These are phyloP conservation scores for Limnothrissa miodon DNA, from an alignment of 2,113 vertebrate genomes.

Conservation along the genomic window DNA sequence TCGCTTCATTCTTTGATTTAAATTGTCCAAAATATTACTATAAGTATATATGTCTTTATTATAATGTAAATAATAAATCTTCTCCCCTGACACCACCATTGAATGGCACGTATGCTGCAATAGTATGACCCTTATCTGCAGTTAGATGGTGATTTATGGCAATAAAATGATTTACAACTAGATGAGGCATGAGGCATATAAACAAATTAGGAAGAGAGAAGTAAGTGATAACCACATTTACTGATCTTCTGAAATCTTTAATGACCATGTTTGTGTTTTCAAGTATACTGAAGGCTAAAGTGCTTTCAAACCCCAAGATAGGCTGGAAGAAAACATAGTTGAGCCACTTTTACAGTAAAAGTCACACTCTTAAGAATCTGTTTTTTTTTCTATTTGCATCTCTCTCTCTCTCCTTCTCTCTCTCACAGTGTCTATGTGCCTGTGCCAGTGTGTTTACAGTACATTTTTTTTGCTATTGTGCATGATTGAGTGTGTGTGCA, in stretches of 20 bases:
- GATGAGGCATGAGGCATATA: neutral
- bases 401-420: neutral
- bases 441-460: neutral
- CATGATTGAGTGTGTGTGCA: neutral
- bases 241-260: neutral
- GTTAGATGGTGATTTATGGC: neutral
- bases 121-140: neutral
- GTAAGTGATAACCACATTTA: neutral
- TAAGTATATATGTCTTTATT: neutral
- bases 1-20: neutral
- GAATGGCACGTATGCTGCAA: neutral
- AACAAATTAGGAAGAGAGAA: neutral
- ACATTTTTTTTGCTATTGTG: neutral
- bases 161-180: neutral
- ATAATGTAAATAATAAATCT: neutral
- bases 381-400: neutral
- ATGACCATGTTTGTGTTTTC: constrained; percentile 4
- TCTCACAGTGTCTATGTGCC: neutral
- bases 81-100: neutral
- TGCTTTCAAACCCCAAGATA: neutral
- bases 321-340: neutral
- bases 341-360: neutral
- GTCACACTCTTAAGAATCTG: neutral
- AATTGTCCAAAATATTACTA: neutral
- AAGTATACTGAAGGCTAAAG: neutral